phyloP scores from a whole-genome alignment of 2,113 vertebrate species.

The Saccopteryx bilineata region DNA sequence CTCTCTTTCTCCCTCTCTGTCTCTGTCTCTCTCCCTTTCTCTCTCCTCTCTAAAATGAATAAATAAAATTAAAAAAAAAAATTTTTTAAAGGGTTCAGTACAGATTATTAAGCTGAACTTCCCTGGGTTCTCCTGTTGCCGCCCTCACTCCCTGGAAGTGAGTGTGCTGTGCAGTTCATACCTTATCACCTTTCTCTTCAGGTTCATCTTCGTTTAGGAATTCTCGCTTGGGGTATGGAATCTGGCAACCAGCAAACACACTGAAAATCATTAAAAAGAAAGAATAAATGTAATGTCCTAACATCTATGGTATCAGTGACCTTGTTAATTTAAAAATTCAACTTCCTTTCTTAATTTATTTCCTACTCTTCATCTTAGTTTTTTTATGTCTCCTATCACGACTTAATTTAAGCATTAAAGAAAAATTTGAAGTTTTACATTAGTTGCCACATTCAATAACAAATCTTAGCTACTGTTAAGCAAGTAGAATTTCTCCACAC shows the following conservation, averaged over 20 bases:
- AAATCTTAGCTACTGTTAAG: neutral
- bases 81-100: neutral
- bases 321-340: conserved; percentile 47
- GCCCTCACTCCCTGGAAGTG: neutral
- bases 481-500: neutral
- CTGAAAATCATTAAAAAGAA: conserved; percentile 86
- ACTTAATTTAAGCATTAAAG: conserved; percentile 59
- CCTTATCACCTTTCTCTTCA: conserved; percentile 99
- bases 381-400: conserved; percentile 40
- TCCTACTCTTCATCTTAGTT: neutral
- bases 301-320: conserved; percentile 11
- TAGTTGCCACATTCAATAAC: neutral
- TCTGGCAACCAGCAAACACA: conserved; percentile 99
- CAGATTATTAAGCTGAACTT: neutral
- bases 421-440: conserved; percentile 43
- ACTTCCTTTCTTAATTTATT: neutral
- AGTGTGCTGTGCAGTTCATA: conserved; percentile 74
- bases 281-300: conserved; percentile 38
- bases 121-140: neutral
- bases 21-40: no score
- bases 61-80: no score
- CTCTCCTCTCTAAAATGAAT: no score
- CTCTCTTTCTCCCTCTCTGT: no score
- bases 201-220: conserved; percentile 99
- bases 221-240: conserved; percentile 98